Conservation (phyloP, 2,888 invertebrate genomes). For the Gisinianus flammeolus region DNA sequence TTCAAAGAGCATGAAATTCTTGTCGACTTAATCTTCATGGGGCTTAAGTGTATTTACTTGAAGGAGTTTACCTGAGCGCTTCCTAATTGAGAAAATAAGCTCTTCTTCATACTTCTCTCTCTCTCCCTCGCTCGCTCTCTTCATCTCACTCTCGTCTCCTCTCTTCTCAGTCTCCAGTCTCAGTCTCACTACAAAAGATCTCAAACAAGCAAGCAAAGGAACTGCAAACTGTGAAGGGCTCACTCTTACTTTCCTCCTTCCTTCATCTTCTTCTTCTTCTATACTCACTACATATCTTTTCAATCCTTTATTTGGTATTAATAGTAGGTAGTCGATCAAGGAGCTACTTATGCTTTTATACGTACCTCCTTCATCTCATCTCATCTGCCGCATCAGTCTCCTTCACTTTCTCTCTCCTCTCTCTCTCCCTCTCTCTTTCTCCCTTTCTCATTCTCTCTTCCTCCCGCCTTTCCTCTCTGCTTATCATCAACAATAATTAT, state of each 20-base stretch:
- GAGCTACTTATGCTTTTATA: too few relatives aligned
- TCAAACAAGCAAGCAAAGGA: not conserved
- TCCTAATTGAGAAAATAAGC: constrained; percentile 29
- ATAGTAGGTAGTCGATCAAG: too few relatives aligned
- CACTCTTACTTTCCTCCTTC: not conserved
- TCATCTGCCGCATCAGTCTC: too few relatives aligned
- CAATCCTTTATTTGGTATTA: too few relatives aligned
- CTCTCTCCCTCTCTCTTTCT: too few relatives aligned
- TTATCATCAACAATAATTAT: too few relatives aligned
- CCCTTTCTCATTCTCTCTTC: too few relatives aligned
- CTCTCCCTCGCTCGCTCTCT: not conserved
- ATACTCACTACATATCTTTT: too few relatives aligned
- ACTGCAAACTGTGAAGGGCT: not conserved
- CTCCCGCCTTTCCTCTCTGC: too few relatives aligned
- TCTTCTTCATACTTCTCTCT: not conserved
- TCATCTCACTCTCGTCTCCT: not conserved
- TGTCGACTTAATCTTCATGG: constrained; percentile 27
- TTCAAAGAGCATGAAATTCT: constrained; percentile 31
- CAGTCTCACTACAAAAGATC: not conserved
- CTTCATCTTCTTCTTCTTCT: not conserved
- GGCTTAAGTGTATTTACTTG: constrained; percentile 27
- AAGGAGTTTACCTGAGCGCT: constrained; percentile 31
- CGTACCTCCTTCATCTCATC: too few relatives aligned
- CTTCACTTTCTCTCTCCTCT: too few relatives aligned
- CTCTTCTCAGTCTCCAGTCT: not conserved